Evolutionary conservation across 1,140 invertebrate genomes (phyloP), one percentile per base, ranked within the genome.

Genomic region (Drosophila nigrodunni): DNA sequence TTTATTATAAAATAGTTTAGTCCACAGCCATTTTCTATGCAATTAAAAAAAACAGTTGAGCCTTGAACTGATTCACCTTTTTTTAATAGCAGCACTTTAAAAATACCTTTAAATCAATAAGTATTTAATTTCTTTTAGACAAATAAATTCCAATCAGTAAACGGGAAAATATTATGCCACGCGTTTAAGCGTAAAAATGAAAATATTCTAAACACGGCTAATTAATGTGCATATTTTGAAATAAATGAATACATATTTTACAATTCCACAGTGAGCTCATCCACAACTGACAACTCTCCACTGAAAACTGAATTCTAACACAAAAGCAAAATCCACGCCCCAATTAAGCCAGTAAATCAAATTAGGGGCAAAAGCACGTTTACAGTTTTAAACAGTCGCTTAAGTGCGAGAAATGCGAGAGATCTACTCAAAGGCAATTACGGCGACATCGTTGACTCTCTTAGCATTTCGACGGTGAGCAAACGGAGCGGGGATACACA

Each of bases 311-410:
- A 21, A 21, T 21, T 21, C 18, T 21, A 21, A 21, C 18, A 21
- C 41, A 47, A 60, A 61, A 39, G 11, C 39, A 58, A 11, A 76
- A 80, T 72, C 72, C 80, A 68, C 65, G 76, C 74, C 80, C 74
- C 73, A 80, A 80, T 83, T 80, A 80, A 75, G 68, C 37, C 58
- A 15, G 52, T 62, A 86, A 85, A 85, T 83, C 81, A 80, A 86
- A 85, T 85, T 80, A 86, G 74, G 77, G 69, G 77, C 81, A 86
- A 85, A 80, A 80, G 18, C 81, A 85, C 81, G 81, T 85, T 85
- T 80, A 78, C 73, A 60, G 77, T 60, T 80, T 69, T 74, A 50
- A 44, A 60, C 54, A 43, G 55, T 71, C 37, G 60, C 35, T 37
- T 25, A 21, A 59, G 55, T 35, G 30, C 41, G 55, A 52, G 50